Base-by-base conservation (phyloP, 2,888 invertebrate genomes). In the Drosophila kuntzei region DNA sequence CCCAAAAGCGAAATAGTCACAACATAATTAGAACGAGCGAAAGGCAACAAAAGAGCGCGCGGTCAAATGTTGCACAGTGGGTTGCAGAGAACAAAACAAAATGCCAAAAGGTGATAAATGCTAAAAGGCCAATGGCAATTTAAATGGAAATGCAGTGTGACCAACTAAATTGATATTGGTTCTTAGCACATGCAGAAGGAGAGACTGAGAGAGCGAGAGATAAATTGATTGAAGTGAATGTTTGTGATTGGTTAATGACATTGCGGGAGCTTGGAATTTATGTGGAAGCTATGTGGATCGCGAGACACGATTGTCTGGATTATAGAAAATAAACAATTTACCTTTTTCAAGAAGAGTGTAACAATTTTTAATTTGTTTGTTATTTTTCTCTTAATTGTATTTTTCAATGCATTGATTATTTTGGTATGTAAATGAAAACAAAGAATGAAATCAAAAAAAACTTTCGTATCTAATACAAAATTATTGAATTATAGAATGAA, bases 21-120 rank as follows among this genome's bases (percentile, higher is more conserved):
- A 66, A 69, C 62, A 78, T 78, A 84, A 84, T 76, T 86, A 76
- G 83, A 84, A 80, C 76, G 80, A 72, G 81, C 81, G 84, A 87
- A 81, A 84, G 77, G 74, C 61, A 64, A 60, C 43, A 43, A 59
- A 53, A 51, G 54, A 73, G 58, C 49, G 54, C 60, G 59, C 69
- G 66, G 75, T 76, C 67, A 62, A 80, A 75, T 75, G 75, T 67
- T 67, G 74, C 78, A 80, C 80, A 78, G 76, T 82, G 80, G 77
- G 64, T 57, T 39, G n/a, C 29, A 43, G 18, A 58, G 46, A 37
- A 70, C 46, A 70, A 68, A 76, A 44, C 44, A 12, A 60, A 67
- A 22, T 66, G 55, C 37, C 46, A 53, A 65, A 29, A 44, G 32
- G 47, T 55, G 37, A 46, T 51, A 46, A 64, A 34, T 14, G 39